Percentiles rank a stretch among this genome's conserved stretches.
Evolutionary conservation across 1,140 invertebrate genomes (phyloP).

Genomic region (Camponotus pennsylvanicus): DNA sequence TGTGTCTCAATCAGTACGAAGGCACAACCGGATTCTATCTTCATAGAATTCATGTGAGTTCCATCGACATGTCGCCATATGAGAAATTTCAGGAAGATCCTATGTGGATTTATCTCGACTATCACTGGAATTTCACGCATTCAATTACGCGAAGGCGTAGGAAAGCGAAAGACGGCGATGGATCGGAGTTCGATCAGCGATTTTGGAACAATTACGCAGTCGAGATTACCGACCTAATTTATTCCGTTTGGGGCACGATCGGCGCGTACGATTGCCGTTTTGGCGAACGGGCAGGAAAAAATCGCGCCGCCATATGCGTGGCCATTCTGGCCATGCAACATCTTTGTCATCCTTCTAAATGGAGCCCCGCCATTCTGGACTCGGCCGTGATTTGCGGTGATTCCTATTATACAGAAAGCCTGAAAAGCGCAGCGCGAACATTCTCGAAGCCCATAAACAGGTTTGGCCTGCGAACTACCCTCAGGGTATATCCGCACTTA

Average conservation of each 20-base stretch:
- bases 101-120: constrained; percentile 84
- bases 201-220: constrained; percentile 81
- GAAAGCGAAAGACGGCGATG: constrained; percentile 58
- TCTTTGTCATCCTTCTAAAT: constrained; percentile 80
- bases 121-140: constrained; percentile 81
- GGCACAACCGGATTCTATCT: constrained; percentile 82
- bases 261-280: constrained; percentile 80
- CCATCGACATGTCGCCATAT: constrained; percentile 76
- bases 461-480: constrained; percentile 77
- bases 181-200: constrained; percentile 30
- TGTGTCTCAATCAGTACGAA: constrained; percentile 76
- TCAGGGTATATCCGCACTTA: constrained; percentile 78
- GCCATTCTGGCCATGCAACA: constrained; percentile 77
- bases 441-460: constrained; percentile 71
- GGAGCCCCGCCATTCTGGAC: constrained; percentile 80
- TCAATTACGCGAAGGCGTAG: constrained; percentile 49
- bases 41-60: constrained; percentile 81
- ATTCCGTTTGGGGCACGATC: constrained; percentile 83
- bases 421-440: constrained; percentile 63
- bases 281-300: constrained; percentile 77
- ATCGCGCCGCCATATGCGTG: constrained; percentile 81
- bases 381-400: constrained; percentile 82
- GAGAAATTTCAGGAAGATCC: constrained; percentile 81
- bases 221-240: constrained; percentile 80
- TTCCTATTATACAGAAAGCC: constrained; percentile 80